These are phyloP conservation scores for Heteromurus nitidus DNA, from an alignment of 2,888 invertebrate genomes.

Conservation along the genomic window DNA sequence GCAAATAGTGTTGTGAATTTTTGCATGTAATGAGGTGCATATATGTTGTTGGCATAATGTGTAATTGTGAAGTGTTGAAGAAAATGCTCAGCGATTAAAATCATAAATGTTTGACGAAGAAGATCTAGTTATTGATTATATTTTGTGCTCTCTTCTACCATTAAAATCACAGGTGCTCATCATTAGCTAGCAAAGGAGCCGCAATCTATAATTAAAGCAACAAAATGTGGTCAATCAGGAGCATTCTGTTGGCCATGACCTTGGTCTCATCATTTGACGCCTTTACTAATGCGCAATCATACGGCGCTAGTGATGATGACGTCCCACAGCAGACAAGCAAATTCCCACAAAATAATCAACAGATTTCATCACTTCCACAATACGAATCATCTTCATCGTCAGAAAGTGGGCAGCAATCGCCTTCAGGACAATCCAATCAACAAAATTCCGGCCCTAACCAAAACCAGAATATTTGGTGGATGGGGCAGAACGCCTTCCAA, in stretches of 20 bases:
- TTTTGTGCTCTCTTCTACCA: too few species aligned
- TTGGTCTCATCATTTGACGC: conserved; percentile 8
- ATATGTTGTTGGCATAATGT: too few species aligned
- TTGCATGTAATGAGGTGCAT: too few species aligned
- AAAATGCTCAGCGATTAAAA: too few species aligned
- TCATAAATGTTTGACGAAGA: too few species aligned
- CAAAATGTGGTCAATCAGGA: neutral
- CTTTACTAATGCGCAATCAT: conserved; percentile 30
- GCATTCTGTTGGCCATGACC: conserved; percentile 10
- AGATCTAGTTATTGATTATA: too few species aligned
- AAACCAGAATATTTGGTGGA: conserved; percentile 70
- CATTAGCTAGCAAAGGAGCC: too few species aligned
- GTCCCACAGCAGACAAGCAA: neutral
- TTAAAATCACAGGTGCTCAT: too few species aligned
- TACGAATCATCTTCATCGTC: conserved; percentile 47
- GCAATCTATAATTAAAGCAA: too few species aligned
- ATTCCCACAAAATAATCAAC: conserved; percentile 44
- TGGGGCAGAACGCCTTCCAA: conserved; percentile 69
- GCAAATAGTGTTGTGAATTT: too few species aligned
- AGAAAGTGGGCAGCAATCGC: conserved; percentile 2
- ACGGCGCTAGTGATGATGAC: conserved; percentile 49
- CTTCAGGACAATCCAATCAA: neutral
- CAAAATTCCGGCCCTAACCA: neutral
- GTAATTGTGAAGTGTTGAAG: too few species aligned
- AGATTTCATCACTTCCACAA: conserved; percentile 46